Base-by-base conservation (phyloP, 2,888 invertebrate species). In the Maniola hyperantus region DNA sequence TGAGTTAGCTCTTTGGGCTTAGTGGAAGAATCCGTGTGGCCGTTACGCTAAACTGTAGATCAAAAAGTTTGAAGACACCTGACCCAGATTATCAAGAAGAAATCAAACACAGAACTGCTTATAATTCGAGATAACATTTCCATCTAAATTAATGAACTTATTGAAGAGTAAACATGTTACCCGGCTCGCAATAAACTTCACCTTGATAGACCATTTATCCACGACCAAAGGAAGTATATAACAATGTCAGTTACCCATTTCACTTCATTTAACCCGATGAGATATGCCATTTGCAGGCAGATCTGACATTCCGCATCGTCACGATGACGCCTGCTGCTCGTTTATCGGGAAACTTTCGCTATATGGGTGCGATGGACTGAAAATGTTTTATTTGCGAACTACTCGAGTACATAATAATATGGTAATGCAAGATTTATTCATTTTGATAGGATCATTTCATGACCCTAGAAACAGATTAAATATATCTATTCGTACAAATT, bases 261-360 rank as follows among this genome's bases (percentile, higher is more conserved):
- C 78, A 77, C 69, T 74, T 78, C 77, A 82, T 77, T 76, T 75
- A 76, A 74, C 75, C 72, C 60, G 72, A 72, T 74, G 75, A 74
- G 72, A 72, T 70, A 78, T 75, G 71, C 71, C 73, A 74, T 78
- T 76, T 73, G 65, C 76, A 71, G 69, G 69, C 68, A 71, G 71
- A 77, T 74, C 76, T 73, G 75, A 79, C 79, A 76, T 75, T 75
- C 71, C 74, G 73, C 77, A 76, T 67, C 79, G 83, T 83, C 86
- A 83, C 77, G 71, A 73, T 79, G 87, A 82, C 89, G 87, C 83
- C 76, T 65, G 69, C 73, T 75, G 77, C 74, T 39, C 79, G 79
- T 83, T 86, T 83, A 85, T 84, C 81, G 83, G 71, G 79, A 76
- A 88, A 89, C 77, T 89, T 89, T 76, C 74, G 78, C 83, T 84